Base-by-base conservation (phyloP, 2,888 invertebrate species). In the Mythimna ferrago region DNA sequence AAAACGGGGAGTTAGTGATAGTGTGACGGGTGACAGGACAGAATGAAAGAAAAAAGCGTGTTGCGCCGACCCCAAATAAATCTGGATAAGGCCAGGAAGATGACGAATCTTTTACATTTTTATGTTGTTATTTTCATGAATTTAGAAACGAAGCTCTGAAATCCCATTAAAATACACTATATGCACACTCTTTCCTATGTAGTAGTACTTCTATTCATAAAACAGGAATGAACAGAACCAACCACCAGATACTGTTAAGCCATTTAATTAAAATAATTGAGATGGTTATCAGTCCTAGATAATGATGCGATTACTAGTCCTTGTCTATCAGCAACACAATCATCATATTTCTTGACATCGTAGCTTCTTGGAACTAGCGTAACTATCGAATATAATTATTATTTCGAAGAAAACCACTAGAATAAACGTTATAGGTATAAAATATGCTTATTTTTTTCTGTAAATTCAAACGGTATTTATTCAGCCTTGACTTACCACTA, bases 301-400 rank as follows among this genome's bases (percentile, higher is more conserved):
- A 54, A 70, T 64, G 26, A 54, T 38, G 53, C 19, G 48, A 60
- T 54, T 54, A 64, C 57, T 26, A 71, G 35, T 62, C 61, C 57
- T 72, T 57, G 65, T 53, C 44, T 54, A 51, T 21, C 16, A 14
- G 5, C 26, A 48, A 53, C 16, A 77, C 58, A 73, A 61, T 41
- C 5, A 51, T 35, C 11, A 63, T 53, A 51, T 65, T 68, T 67
- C 16, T 26, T 73, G 11, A 53, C 54, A 73, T 57, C 44, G 56
- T 57, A 2, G 16, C 26, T 53, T 64, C 60, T 73, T 61, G 5
- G 48, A 68, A 73, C n/a, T 41, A 2, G 11, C 57, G n/a, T 68
- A 53, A 61, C 16, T 21, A 54, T 60, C 9, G 2, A 41, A 57
- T 7, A 19, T 48, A 48, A 51, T 7, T 51, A 41, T 14, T 19